Base-by-base conservation (phyloP, 2,888 invertebrate species). In the Chouioia cunea region DNA sequence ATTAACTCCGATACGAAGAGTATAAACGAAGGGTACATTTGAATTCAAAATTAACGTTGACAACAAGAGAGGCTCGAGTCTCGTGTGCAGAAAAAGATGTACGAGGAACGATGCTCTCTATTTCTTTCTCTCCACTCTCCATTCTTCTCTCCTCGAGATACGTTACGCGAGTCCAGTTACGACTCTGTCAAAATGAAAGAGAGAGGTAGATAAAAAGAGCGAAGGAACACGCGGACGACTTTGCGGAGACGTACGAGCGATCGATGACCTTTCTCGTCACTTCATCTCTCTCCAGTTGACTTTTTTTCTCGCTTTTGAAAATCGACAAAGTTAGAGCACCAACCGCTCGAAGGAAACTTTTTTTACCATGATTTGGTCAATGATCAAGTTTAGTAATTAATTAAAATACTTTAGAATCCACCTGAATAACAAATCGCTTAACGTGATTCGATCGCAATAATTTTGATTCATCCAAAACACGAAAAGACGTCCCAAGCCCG, bases 11-110 rank as follows among this genome's bases (percentile, higher is more conserved):
- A 20, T 18, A 23, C 53, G 54, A 56, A 2, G 6, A 0, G 18
- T 3, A 8, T 12, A 10, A 20, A 1, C 4, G 22, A n/a, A 67
- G 43, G 12, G 50, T 47, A 63, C 18, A 27, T 65, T 16, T 36
- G n/a, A 56, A 56, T 56, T 56, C 56, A 65, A 56, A 65, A 56
- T 65, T 47, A 48, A 16, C 65, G 36, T 15, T 27, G 62, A 62
- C 62, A 52, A n/a, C 3, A 2, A 2, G 47, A 14, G 10, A n/a
- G 10, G 12, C 12, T 20, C 56, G 16, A 4, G 14, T 20, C 18
- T 14, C 14, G 14, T 20, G 44, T 44, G 18, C 4, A 14, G 10
- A 18, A 16, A 14, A 14, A 27, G 6, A n/a, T 1, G 44, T 15
- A 2, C 16, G 15, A 20, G 4, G 52, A 4, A 27, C 46, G 36